Percentiles rank a stretch among this genome's conserved stretches.
phyloP scores from a whole-genome alignment of 2,888 invertebrate species.

The Cataglyphis altisquamis region DNA sequence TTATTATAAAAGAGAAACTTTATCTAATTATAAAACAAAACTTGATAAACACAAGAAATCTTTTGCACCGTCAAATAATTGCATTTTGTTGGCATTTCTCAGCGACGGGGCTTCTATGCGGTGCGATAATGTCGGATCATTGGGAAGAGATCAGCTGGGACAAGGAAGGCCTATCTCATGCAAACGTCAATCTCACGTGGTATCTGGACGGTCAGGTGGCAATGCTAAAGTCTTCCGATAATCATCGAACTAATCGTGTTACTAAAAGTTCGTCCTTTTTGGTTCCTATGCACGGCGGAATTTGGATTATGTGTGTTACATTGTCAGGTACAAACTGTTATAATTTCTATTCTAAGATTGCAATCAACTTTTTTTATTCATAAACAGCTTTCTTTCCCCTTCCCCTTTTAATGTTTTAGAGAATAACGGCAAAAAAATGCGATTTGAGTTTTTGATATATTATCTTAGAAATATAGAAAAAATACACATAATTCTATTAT shows the following conservation, averaged over 20 bases:
- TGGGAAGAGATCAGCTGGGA: slow-evolving; percentile 97
- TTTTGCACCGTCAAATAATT: not conserved
- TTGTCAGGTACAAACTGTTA: slow-evolving; percentile 89
- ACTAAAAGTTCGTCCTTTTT: slow-evolving; percentile 88
- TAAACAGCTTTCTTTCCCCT: not conserved
- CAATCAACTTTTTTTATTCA: not conserved
- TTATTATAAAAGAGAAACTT: not conserved
- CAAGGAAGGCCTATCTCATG: slow-evolving; percentile 88
- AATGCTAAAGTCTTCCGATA: slow-evolving; percentile 86
- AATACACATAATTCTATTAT: not conserved
- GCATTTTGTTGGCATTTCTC: slow-evolving; percentile 31
- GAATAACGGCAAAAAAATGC: not conserved
- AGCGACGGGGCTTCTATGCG: slow-evolving; percentile 92
- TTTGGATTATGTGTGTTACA: slow-evolving; percentile 95
- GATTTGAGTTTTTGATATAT: not conserved
- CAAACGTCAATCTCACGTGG: slow-evolving; percentile 90
- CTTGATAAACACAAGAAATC: not conserved
- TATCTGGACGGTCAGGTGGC: slow-evolving; percentile 92
- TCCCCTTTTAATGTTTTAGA: not conserved
- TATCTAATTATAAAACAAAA: not conserved
- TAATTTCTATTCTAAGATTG: not conserved
- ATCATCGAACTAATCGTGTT: slow-evolving; percentile 69
- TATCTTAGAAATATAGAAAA: not conserved
- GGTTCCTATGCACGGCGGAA: slow-evolving; percentile 96
- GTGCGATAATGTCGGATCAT: slow-evolving; percentile 95